phyloP scores from a whole-genome alignment of 1,140 invertebrate genomes.

The Diplogasteroides magnus region DNA sequence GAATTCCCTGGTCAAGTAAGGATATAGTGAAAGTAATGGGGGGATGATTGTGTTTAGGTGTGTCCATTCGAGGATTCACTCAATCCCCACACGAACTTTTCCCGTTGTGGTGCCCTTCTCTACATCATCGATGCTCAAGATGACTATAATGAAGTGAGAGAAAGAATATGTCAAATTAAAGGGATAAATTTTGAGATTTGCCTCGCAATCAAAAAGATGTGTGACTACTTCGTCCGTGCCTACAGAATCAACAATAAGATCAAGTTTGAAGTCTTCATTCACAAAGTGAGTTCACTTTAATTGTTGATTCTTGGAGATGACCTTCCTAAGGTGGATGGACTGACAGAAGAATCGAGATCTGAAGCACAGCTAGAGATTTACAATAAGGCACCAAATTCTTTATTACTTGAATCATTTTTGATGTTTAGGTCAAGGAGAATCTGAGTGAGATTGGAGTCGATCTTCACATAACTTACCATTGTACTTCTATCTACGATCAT shows the following conservation, averaged over 20 bases:
- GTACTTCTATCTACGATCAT: constrained; percentile 98
- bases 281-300: constrained; percentile 60
- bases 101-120: constrained; percentile 76
- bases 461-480: constrained; percentile 70
- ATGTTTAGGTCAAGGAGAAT: constrained; percentile 94
- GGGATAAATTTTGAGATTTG: neutral
- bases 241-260: constrained; percentile 92
- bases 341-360: constrained; percentile 50
- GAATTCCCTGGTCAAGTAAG: constrained; percentile 98
- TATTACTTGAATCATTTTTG: constrained; percentile 58
- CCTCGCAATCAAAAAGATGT: constrained; percentile 77
- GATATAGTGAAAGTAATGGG: too few species aligned
- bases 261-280: constrained; percentile 96
- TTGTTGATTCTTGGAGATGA: constrained; percentile 1
- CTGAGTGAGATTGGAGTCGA: constrained; percentile 74
- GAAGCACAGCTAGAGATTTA: constrained; percentile 87
- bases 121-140: constrained; percentile 98
- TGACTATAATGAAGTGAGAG: constrained; percentile 63
- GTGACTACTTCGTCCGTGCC: constrained; percentile 84
- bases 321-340: constrained; percentile 52
- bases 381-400: constrained; percentile 63
- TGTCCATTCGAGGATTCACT: neutral
- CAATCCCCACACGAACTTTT: constrained; percentile 41
- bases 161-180: too few species aligned
- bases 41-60: neutral